Evolutionary conservation across 1,140 invertebrate species (phyloP).

Genomic region (Ditylenchus dipsaci): DNA sequence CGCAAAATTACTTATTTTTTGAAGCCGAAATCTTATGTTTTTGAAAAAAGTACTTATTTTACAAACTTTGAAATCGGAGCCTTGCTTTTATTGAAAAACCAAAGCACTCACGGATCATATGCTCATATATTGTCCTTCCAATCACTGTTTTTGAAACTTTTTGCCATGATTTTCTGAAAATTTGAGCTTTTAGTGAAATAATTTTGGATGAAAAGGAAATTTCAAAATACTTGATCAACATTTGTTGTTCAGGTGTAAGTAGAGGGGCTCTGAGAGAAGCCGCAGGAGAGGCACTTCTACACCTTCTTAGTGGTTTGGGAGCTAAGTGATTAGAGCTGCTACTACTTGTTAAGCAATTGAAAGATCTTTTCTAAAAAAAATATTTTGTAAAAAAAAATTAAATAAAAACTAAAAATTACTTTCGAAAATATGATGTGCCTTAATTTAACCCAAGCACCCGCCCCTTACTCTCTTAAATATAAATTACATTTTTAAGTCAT

Average conservation of each 20-base stretch:
- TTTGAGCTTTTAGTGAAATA: neutral
- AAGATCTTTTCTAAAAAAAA: neutral
- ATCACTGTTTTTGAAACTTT: slow-evolving; percentile 38
- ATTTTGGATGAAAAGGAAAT: neutral
- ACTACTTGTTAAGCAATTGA: neutral
- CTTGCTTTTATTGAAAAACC: too few relatives aligned
- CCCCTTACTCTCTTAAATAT: too few relatives aligned
- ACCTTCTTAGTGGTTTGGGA: slow-evolving; percentile 28
- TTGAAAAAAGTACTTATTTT: too few relatives aligned
- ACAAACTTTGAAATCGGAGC: too few relatives aligned
- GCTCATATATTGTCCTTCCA: slow-evolving; percentile 34
- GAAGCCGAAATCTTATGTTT: too few relatives aligned
- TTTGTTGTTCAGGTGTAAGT: slow-evolving; percentile 31
- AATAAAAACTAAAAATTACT: too few relatives aligned
- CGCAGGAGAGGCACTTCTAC: slow-evolving; percentile 33
- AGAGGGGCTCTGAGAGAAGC: slow-evolving; percentile 22
- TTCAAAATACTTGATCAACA: slow-evolving; percentile 23
- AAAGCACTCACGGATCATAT: slow-evolving; percentile 31
- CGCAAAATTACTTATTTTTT: too few relatives aligned
- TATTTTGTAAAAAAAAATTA: too few relatives aligned
- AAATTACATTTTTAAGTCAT: too few relatives aligned
- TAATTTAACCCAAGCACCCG: too few relatives aligned
- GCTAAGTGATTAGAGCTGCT: slow-evolving; percentile 19
- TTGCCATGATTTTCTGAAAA: slow-evolving; percentile 49
- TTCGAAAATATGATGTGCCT: too few relatives aligned